These are phyloP conservation scores for Merodon equestris DNA, from an alignment of 2,888 invertebrate species.

Conservation along the genomic window DNA sequence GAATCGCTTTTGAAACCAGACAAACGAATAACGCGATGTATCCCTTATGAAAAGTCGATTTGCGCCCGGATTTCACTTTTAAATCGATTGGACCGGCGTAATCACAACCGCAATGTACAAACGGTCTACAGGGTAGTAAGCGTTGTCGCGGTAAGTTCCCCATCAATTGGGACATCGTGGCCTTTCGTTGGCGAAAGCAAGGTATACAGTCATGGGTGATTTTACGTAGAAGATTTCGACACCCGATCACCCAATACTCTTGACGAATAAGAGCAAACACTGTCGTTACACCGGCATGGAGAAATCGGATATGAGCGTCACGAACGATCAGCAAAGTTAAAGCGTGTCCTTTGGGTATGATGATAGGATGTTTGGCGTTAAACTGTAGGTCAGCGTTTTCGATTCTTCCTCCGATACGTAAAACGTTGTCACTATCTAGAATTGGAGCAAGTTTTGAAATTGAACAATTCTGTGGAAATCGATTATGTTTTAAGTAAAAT, in stretches of 20 bases:
- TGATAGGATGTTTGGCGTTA: constrained; percentile 31
- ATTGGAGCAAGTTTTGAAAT: neutral
- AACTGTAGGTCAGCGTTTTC: constrained; percentile 10
- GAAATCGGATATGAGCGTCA: neutral
- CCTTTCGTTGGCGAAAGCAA: no score
- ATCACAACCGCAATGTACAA: constrained; percentile 37
- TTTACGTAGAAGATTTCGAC: constrained; percentile 27
- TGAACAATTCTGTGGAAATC: constrained; percentile 1
- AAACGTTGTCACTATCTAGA: neutral
- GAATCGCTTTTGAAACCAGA: constrained; percentile 32
- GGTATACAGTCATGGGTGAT: no score
- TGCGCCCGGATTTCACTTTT: no score
- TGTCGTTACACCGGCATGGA: constrained; percentile 3
- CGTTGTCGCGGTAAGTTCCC: constrained; percentile 23
- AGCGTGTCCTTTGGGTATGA: no score
- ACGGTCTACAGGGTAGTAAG: constrained; percentile 20
- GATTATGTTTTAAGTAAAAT: neutral
- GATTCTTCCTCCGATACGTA: constrained; percentile 11
- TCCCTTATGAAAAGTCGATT: no score
- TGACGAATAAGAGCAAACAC: no score
- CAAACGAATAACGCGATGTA: constrained; percentile 39
- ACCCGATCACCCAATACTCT: constrained; percentile 40
- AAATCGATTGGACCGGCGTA: constrained; percentile 42
- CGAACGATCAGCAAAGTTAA: neutral
- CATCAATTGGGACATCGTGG: no score